These are phyloP conservation scores for Leptinotarsa tumamoca DNA, from an alignment of 2,888 invertebrate genomes.

Conservation along the genomic window DNA sequence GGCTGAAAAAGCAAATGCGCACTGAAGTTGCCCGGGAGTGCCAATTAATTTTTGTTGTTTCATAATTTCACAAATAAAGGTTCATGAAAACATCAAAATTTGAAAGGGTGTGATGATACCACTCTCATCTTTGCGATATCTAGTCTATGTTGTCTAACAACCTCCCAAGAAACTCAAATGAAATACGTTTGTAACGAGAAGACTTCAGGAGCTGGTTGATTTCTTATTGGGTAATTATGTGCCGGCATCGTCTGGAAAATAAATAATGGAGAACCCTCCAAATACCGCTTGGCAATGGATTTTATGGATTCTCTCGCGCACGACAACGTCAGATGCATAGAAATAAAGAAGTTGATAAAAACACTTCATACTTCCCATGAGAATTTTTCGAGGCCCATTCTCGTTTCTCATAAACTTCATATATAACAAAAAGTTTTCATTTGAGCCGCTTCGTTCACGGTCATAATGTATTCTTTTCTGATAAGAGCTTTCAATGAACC, in stretches of 20 bases:
- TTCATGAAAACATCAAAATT: no score
- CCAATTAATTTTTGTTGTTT: no score
- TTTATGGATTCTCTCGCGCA: slow-evolving; percentile 10
- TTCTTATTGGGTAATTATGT: neutral
- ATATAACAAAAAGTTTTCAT: neutral
- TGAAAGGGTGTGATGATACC: no score
- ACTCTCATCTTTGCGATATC: no score
- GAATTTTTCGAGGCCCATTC: neutral
- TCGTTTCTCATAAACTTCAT: neutral
- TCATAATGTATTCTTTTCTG: neutral
- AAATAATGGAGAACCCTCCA: slow-evolving; percentile 5
- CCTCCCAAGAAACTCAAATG: neutral
- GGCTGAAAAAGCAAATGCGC: no score
- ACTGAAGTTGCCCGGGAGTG: no score
- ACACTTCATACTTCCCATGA: neutral
- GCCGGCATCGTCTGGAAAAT: neutral
- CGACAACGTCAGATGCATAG: neutral
- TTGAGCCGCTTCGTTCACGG: neutral
- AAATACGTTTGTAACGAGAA: neutral
- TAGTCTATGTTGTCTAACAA: neutral
- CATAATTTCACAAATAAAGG: no score
- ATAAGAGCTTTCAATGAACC: neutral
- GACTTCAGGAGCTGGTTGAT: neutral
- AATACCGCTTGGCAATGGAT: slow-evolving; percentile 1
- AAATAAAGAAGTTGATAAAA: slow-evolving; percentile 7